phyloP scores from a whole-genome alignment of 1,140 invertebrate species.

The Drosophila bocki region DNA sequence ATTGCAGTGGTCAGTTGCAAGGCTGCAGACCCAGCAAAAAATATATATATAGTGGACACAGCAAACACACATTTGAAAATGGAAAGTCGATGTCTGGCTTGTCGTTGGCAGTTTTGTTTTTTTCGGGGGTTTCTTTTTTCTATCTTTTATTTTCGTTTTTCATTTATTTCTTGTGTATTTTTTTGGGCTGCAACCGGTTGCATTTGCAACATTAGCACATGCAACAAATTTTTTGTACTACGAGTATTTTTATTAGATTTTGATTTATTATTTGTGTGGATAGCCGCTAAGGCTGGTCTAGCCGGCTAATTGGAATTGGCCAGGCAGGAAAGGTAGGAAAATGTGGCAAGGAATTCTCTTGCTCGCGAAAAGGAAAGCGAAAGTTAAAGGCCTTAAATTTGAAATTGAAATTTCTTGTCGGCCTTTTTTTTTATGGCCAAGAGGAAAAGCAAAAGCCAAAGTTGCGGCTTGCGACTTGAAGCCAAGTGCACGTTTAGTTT shows the following conservation, averaged over 20 bases:
- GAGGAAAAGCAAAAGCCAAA: constrained; percentile 48
- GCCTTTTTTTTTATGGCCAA: constrained; percentile 24
- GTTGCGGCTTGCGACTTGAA: constrained; percentile 6
- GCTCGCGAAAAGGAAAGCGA: constrained; percentile 61
- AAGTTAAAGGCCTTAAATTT: constrained; percentile 58
- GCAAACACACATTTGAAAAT: constrained; percentile 71
- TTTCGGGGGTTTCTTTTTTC: constrained; percentile 23
- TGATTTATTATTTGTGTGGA: constrained; percentile 67
- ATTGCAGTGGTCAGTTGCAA: constrained; percentile 52
- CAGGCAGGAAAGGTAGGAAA: constrained; percentile 38
- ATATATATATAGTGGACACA: constrained; percentile 23
- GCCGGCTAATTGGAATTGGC: constrained; percentile 61
- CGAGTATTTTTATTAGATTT: constrained; percentile 65
- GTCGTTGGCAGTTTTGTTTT: constrained; percentile 64
- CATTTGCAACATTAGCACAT: constrained; percentile 55
- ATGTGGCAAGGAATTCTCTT: constrained; percentile 61
- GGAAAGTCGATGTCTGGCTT: constrained; percentile 72
- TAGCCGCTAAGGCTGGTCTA: constrained; percentile 24
- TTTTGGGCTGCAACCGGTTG: constrained; percentile 72
- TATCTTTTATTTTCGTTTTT: constrained; percentile 19
- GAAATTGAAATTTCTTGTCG: constrained; percentile 58
- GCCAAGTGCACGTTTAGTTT: constrained; percentile 60
- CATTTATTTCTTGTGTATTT: constrained; percentile 26
- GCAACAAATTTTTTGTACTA: constrained; percentile 52
- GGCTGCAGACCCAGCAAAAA: constrained; percentile 57